phyloP scores from a whole-genome alignment of 2,888 invertebrate genomes.

The Himalopsyche anomala region DNA sequence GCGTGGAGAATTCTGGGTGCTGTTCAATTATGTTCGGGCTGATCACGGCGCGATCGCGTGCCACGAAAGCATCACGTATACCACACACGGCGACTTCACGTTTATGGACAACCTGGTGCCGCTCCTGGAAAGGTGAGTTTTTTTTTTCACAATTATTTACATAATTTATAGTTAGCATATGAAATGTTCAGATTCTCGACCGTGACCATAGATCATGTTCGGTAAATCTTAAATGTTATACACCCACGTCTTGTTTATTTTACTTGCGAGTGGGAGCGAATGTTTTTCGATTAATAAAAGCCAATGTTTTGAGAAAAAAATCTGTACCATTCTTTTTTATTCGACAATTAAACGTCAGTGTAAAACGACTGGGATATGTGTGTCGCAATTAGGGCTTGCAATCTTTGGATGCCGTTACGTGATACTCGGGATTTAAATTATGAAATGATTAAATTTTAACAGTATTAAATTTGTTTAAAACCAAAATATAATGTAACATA shows the following conservation, averaged over 20 bases:
- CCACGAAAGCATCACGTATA: conserved; percentile 92
- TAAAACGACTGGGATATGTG: too few species aligned
- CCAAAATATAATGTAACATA: too few species aligned
- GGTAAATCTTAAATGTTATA: neutral
- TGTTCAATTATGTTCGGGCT: conserved; percentile 90
- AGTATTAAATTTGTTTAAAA: too few species aligned
- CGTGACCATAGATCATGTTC: too few species aligned
- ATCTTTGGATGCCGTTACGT: too few species aligned
- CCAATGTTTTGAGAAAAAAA: neutral
- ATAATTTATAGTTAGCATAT: neutral
- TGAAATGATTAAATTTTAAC: too few species aligned
- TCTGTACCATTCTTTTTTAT: neutral
- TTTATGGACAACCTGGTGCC: conserved; percentile 93
- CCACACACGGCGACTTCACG: conserved; percentile 94
- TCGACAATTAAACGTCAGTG: neutral
- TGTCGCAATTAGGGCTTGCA: too few species aligned
- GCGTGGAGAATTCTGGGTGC: conserved; percentile 91
- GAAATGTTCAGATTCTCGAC: too few species aligned
- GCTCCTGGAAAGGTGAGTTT: conserved; percentile 82
- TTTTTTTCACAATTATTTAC: conserved; percentile 33
- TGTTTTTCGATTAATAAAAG: too few species aligned
- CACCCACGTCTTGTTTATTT: neutral
- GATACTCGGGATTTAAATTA: too few species aligned
- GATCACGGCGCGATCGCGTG: conserved; percentile 82
- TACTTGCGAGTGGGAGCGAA: conserved; percentile 6